phyloP scores from a whole-genome alignment of 1,140 invertebrate species.

The Microplitis mediator region DNA sequence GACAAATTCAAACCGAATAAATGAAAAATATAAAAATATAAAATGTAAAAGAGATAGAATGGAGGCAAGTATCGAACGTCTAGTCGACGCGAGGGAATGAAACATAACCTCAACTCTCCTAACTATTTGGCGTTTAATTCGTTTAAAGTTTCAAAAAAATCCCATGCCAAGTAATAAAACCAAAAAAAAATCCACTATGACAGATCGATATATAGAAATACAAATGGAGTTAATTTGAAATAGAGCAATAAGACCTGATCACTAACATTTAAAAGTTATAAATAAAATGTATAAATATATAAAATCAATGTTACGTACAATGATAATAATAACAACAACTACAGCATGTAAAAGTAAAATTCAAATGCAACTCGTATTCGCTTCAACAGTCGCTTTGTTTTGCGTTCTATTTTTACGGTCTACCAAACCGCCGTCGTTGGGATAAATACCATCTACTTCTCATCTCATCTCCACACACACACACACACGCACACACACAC shows the following conservation, averaged over 20 bases:
- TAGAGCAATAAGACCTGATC: too few species aligned
- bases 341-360: neutral
- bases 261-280: too few species aligned
- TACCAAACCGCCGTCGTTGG: conserved; percentile 15
- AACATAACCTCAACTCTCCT: conserved; percentile 20
- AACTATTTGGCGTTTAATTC: neutral
- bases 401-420: conserved; percentile 20
- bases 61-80: conserved; percentile 13
- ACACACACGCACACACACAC: neutral
- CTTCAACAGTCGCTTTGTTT: conserved; percentile 4
- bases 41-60: neutral
- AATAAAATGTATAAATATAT: too few species aligned
- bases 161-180: neutral
- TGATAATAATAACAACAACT: neutral
- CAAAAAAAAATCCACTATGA: neutral
- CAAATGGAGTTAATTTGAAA: too few species aligned
- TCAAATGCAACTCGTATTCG: neutral
- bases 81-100: conserved; percentile 1
- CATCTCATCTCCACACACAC: neutral
- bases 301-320: neutral
- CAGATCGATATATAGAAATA: neutral
- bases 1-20: too few species aligned
- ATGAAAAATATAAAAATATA: neutral
- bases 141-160: neutral
- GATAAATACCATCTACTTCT: conserved; percentile 10